Evolutionary conservation across 64 coral and sea anemone species (phyloP).

Genomic region (Acropora yongei): DNA sequence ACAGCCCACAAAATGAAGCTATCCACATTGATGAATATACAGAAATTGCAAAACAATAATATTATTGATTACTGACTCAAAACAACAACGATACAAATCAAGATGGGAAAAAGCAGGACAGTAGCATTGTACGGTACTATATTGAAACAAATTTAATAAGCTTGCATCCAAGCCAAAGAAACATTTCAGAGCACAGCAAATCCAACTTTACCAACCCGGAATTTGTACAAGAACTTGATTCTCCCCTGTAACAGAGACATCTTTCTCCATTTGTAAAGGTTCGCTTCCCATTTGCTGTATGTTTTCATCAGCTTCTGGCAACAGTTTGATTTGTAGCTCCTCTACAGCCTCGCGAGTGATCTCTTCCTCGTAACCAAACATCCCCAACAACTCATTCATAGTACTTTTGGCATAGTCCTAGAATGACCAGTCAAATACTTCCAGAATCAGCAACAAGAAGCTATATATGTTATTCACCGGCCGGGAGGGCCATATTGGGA

Average conservation of each 20-base stretch:
- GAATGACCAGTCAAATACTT: neutral
- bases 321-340: constrained; percentile 65
- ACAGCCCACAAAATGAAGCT: too few species aligned
- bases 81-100: too few species aligned
- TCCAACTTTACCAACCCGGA: neutral
- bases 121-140: too few species aligned
- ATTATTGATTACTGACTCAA: too few species aligned
- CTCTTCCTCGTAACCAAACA: constrained; percentile 91
- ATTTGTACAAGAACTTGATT: constrained; percentile 25
- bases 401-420: constrained; percentile 95
- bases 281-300: neutral
- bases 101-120: too few species aligned
- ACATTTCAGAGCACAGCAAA: neutral
- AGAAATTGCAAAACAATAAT: too few species aligned
- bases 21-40: too few species aligned
- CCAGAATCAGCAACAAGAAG: too few species aligned
- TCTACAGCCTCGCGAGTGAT: constrained; percentile 84
- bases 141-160: too few species aligned
- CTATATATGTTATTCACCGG: too few species aligned
- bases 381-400: constrained; percentile 93
- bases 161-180: too few species aligned
- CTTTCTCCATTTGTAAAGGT: neutral
- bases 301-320: constrained; percentile 59
- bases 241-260: neutral
- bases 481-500: too few species aligned